phyloP scores from a whole-genome alignment of 2,113 vertebrate species.

The Hypomesus transpacificus region DNA sequence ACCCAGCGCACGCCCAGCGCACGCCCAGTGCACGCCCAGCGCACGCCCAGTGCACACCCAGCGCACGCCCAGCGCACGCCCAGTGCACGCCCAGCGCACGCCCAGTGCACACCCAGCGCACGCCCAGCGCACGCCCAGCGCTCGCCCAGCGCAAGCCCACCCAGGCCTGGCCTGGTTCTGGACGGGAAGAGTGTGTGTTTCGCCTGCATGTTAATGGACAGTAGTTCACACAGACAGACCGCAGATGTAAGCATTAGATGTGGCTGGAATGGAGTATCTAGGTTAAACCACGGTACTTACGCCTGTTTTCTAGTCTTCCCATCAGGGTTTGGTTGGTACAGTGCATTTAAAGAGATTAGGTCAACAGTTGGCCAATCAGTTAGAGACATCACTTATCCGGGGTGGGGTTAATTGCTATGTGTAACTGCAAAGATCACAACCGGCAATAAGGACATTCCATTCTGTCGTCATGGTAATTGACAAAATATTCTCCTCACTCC shows the following conservation, averaged over 20 bases:
- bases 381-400: slow-evolving; percentile 48
- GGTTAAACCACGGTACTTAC: slow-evolving; percentile 13
- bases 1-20: too few species aligned
- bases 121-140: too few species aligned
- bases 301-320: slow-evolving; percentile 24
- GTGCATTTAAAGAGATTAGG: slow-evolving; percentile 40
- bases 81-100: too few species aligned
- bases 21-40: too few species aligned
- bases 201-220: slow-evolving; percentile 1
- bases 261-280: slow-evolving; percentile 8
- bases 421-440: slow-evolving; percentile 24
- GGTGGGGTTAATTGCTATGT: slow-evolving; percentile 43
- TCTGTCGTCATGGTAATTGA: slow-evolving; percentile 28
- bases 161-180: too few species aligned
- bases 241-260: slow-evolving; percentile 22
- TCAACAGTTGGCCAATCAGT: slow-evolving; percentile 29
- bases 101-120: too few species aligned
- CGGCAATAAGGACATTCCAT: slow-evolving; percentile 20
- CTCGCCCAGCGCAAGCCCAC: too few species aligned
- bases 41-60: too few species aligned
- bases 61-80: too few species aligned
- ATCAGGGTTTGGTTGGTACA: slow-evolving; percentile 19
- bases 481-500: slow-evolving; percentile 23
- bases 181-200: too few species aligned
- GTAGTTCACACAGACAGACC: slow-evolving; percentile 21